Conservation (phyloP, 2,888 invertebrate genomes). For the Agriopis aurantiaria region DNA sequence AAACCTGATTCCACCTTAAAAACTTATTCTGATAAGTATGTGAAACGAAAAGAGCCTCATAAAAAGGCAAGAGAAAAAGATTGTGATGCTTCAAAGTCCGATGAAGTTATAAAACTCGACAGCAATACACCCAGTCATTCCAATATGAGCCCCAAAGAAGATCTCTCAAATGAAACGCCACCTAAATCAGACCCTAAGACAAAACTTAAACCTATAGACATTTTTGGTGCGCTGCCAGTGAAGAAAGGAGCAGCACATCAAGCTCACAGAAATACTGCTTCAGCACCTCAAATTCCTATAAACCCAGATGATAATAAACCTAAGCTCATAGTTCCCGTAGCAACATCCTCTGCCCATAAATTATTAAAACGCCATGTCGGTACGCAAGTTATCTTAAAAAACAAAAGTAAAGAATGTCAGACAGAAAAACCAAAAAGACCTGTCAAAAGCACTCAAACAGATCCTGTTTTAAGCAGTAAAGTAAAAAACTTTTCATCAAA, state of each 20-base stretch:
- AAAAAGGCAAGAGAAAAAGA: constrained; percentile 56
- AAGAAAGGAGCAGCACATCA: constrained; percentile 66
- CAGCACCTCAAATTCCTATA: constrained; percentile 51
- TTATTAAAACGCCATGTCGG: constrained; percentile 55
- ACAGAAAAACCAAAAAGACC: constrained; percentile 58
- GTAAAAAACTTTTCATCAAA: constrained; percentile 38
- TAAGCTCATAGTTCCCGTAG: constrained; percentile 49
- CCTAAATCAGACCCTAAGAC: constrained; percentile 66
- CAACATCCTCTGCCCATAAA: constrained; percentile 49
- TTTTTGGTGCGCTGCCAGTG: constrained; percentile 69
- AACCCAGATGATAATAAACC: constrained; percentile 52
- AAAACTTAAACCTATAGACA: constrained; percentile 74
- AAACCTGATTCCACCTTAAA: constrained; percentile 59
- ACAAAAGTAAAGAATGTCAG: constrained; percentile 63
- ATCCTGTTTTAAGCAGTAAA: constrained; percentile 44
- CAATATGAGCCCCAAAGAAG: constrained; percentile 66
- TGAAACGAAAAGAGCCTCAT: constrained; percentile 71
- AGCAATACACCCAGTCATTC: constrained; percentile 68
- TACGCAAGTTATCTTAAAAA: constrained; percentile 64
- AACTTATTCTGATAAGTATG: constrained; percentile 74
- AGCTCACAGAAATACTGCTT: constrained; percentile 71
- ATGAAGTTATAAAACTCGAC: constrained; percentile 56
- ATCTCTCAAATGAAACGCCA: constrained; percentile 53
- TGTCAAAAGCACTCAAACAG: constrained; percentile 66
- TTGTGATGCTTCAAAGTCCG: constrained; percentile 23